Conservation (phyloP, 37 sponge, comb jelly and placozoan genomes). For the Amphimedon queenslandica region DNA sequence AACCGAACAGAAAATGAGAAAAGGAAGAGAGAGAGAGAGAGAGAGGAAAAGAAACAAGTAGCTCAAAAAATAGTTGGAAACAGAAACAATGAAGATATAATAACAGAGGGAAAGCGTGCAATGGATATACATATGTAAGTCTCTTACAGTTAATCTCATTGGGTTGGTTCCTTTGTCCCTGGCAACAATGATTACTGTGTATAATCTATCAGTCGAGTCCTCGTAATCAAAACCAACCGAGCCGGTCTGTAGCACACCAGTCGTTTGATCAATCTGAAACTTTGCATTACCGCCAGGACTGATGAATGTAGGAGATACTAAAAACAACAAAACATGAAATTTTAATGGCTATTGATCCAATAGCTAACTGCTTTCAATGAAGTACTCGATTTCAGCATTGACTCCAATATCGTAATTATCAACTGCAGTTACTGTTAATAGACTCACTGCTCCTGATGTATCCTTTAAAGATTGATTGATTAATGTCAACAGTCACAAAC, state of each 20-base stretch:
- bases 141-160: neutral
- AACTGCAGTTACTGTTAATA: slow-evolving; percentile 25
- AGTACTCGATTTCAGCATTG: slow-evolving; percentile 22
- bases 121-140: too few relatives aligned
- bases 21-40: too few relatives aligned
- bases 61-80: too few relatives aligned
- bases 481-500: too few relatives aligned
- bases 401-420: slow-evolving; percentile 16
- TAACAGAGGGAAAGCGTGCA: too few relatives aligned
- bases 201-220: neutral
- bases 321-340: neutral
- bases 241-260: neutral
- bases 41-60: neutral
- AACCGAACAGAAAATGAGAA: too few relatives aligned
- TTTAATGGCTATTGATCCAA: neutral
- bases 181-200: neutral
- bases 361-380: slow-evolving; percentile 15
- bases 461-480: too few relatives aligned
- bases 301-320: neutral
- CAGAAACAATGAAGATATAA: too few relatives aligned
- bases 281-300: neutral
- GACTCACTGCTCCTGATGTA: neutral
- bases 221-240: neutral
- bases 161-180: neutral
- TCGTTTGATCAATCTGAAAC: neutral